Conservation (phyloP, 2,888 invertebrate species). For the Noctua janthe region DNA sequence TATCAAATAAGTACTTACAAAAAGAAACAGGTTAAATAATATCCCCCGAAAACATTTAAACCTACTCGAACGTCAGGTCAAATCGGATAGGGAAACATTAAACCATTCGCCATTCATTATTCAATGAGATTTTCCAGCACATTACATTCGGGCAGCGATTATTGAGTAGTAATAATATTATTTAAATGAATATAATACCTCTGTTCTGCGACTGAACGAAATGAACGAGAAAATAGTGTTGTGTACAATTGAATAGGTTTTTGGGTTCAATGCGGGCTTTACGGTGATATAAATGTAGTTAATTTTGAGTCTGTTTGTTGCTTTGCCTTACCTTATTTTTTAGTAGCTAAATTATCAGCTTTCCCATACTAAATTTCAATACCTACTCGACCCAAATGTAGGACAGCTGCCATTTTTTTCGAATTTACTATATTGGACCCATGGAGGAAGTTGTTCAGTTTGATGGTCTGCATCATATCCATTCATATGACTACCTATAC, state of each 20-base stretch:
- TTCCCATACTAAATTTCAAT: too few species aligned
- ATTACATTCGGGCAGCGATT: slow-evolving; percentile 52
- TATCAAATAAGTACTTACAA: background rate
- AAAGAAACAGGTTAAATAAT: background rate
- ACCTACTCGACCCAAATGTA: too few species aligned
- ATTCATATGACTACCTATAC: too few species aligned
- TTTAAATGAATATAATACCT: slow-evolving; percentile 46
- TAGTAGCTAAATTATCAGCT: too few species aligned
- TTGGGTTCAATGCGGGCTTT: slow-evolving; percentile 12
- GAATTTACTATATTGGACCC: too few species aligned
- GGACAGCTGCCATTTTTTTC: too few species aligned
- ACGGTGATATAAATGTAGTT: background rate
- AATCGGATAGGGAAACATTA: slow-evolving; percentile 22
- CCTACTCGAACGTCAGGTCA: slow-evolving; percentile 8
- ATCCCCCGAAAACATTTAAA: background rate
- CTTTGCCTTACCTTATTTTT: background rate
- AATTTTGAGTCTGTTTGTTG: background rate
- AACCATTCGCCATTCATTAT: slow-evolving; percentile 29
- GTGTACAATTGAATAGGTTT: slow-evolving; percentile 6
- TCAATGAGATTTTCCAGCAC: slow-evolving; percentile 47
- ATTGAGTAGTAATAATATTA: slow-evolving; percentile 45
- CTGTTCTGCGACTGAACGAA: slow-evolving; percentile 22
- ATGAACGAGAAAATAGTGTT: slow-evolving; percentile 28
- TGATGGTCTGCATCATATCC: too few species aligned
- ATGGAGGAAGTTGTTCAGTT: too few species aligned